Evolutionary conservation across 2,797 vertebrate genomes (phyloP), one percentile per base, ranked within the genome.

Genomic region (Cuculus canorus): DNA sequence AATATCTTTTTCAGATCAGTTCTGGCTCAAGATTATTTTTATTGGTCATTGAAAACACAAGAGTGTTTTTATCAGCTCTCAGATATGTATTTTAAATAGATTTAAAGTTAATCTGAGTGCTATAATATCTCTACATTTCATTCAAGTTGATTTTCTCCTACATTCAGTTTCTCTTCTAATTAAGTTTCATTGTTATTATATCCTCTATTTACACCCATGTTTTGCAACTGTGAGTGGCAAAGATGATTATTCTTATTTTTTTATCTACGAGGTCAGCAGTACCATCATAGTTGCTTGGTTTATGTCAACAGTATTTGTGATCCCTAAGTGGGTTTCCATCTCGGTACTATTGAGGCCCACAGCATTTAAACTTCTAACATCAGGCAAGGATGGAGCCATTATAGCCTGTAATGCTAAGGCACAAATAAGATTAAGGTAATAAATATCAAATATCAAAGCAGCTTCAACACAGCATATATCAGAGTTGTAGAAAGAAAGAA

Each of bases 371-470:
- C 52, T 66, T 79, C 66, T 88, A 95, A 88, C 59, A 72, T 91
- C 54, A 90, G 92, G 69, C 93, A 96, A 84, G 56, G 83, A 95
- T 52, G 70, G 90, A 95, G 48, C 73, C 81, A 76, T 88, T 94
- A 90, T 5, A 92, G 61, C n/a, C 63, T 47, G 80, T 53, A 96
- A 92, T 82, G 81, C 56, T 60, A 79, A 82, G 59, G 92, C 88
- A 95, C 94, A 96, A 95, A 93, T 88, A 92, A 94, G 86, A 96
- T 95, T 96, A 95, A 89, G 83, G 90, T 94, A 95, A 95, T 96
- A 96, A 96, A 94, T 92, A 96, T 93, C 90, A 94, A 88, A 93
- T 95, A 94, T 95, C 96, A 94, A 96, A 96, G 95, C 78, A 91
- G 56, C 54, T 92, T 85, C 86, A 77, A 93, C 92, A 85, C 56